phyloP scores from a whole-genome alignment of 2,113 vertebrate genomes.

The Reinhardtius hippoglossoides region DNA sequence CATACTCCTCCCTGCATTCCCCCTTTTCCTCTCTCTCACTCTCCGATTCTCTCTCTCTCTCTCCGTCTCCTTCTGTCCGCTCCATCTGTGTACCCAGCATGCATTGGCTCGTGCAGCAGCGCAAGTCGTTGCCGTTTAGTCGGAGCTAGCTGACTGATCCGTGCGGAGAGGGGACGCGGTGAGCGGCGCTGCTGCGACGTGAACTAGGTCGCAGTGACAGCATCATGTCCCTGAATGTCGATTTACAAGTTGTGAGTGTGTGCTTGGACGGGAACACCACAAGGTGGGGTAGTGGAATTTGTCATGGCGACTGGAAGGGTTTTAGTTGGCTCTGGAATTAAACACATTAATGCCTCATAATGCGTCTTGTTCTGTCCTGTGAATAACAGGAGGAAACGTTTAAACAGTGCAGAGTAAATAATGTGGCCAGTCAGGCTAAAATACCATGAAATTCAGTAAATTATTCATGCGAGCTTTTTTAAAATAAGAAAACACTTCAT shows the following conservation, averaged over 20 bases:
- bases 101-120: constrained; percentile 67
- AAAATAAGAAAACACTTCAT: constrained; percentile 3
- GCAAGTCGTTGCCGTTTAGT: constrained; percentile 66
- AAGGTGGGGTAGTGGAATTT: constrained; percentile 78
- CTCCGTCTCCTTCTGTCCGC: constrained; percentile 73
- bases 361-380: constrained; percentile 43
- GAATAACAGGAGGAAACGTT: constrained; percentile 27
- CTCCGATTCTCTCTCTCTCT: constrained; percentile 23
- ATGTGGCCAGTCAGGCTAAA: constrained; percentile 27
- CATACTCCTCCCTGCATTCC: constrained; percentile 49
- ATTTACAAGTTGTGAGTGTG: constrained; percentile 71
- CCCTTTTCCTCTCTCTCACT: constrained; percentile 17
- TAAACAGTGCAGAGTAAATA: constrained; percentile 20
- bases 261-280: constrained; percentile 73
- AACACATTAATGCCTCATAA: constrained; percentile 40
- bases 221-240: constrained; percentile 58
- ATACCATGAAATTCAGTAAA: constrained; percentile 9
- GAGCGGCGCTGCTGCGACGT: constrained; percentile 46
- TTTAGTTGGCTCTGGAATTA: constrained; percentile 45
- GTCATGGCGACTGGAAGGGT: constrained; percentile 50
- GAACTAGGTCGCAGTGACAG: constrained; percentile 63
- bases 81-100: constrained; percentile 82
- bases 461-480: constrained; percentile 25
- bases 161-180: constrained; percentile 64
- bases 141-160: constrained; percentile 71